These are phyloP conservation scores for Cynopterus sphinx DNA, from an alignment of 2,797 vertebrate species.

Conservation along the genomic window DNA sequence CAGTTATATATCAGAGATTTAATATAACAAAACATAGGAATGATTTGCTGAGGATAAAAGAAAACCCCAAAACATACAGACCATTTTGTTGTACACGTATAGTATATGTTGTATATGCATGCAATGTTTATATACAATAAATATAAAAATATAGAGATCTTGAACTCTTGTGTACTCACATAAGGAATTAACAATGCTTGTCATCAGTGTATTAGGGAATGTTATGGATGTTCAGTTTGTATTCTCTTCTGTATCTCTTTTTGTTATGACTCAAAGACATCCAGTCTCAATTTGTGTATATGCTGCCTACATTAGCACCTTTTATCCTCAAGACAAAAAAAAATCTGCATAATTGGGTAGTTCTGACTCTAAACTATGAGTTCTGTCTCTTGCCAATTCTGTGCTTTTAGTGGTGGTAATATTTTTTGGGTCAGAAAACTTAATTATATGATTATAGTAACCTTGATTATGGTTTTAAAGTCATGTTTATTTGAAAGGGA, in stretches of 20 bases:
- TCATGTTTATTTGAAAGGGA: background rate
- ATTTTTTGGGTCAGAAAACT: background rate
- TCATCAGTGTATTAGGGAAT: background rate
- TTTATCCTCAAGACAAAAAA: background rate
- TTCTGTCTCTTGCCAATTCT: background rate
- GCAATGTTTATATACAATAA: background rate
- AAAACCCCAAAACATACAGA: background rate
- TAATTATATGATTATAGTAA: background rate
- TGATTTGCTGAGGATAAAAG: background rate
- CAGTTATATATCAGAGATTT: background rate
- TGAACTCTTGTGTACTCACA: background rate
- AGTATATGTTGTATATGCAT: background rate
- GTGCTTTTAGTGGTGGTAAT: background rate
- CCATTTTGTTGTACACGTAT: background rate
- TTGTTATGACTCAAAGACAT: background rate
- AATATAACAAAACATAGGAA: background rate
- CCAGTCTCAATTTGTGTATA: background rate
- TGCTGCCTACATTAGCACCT: rapidly evolving
- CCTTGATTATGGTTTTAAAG: background rate
- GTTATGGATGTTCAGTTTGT: background rate
- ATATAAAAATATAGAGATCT: background rate
- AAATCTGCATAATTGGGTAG: background rate
- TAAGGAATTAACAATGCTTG: background rate
- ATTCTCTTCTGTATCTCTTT: background rate
- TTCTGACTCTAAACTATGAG: background rate